Evolutionary conservation across 2,797 vertebrate species (phyloP).

Genomic region (Myotis planiceps): DNA sequence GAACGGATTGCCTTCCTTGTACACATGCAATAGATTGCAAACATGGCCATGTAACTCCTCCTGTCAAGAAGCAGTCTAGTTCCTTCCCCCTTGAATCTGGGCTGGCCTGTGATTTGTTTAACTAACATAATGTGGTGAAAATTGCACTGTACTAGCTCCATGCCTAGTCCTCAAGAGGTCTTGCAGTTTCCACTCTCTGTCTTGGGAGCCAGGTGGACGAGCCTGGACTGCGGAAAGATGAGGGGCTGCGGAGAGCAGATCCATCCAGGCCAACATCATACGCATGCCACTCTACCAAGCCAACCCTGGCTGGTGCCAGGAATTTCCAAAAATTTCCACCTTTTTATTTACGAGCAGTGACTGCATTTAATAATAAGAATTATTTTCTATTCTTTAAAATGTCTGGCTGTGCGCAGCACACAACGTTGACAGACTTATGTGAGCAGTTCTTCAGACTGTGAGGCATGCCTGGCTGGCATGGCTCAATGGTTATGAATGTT

Average conservation of each 20-base stretch:
- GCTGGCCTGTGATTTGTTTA: neutral
- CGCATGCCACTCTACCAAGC: neutral
- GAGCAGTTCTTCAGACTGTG: neutral
- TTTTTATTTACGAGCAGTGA: neutral
- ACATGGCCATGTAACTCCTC: neutral
- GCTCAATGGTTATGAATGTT: neutral
- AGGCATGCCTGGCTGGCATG: neutral
- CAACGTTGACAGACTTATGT: neutral
- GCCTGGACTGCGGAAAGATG: neutral
- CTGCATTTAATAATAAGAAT: neutral
- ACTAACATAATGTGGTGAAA: neutral
- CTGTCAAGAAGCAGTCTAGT: neutral
- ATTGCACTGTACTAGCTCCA: neutral
- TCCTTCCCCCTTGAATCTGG: neutral
- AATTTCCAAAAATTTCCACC: neutral
- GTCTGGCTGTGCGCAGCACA: neutral
- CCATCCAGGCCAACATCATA: neutral
- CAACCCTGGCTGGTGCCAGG: neutral
- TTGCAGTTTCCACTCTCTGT: neutral
- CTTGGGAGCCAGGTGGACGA: neutral
- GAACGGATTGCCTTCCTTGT: neutral
- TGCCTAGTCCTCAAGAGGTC: neutral
- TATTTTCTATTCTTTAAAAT: neutral
- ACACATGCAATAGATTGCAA: neutral
- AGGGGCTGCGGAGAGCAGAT: neutral